Evolutionary conservation across 2,797 vertebrate species (phyloP), one percentile per base, ranked within the genome.

Genomic region (Danio choprae): DNA sequence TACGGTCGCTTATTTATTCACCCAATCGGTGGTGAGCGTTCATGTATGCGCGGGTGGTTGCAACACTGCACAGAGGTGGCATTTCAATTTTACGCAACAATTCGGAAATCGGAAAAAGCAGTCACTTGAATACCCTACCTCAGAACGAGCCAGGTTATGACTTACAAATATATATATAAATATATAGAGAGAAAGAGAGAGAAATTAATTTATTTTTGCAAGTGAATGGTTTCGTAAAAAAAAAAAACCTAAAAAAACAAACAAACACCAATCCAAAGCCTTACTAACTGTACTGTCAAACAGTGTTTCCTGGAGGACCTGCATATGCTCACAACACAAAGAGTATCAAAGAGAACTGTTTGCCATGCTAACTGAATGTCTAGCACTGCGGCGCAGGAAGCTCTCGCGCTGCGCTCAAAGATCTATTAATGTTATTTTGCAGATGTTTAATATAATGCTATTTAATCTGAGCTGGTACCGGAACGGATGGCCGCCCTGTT

Each of bases 191-290:
- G 29, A 29, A 29, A 29, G 29, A 29, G 29, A 29, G 58, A 74
- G 60, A 81, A 91, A 86, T 88, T 93, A 92, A 84, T 94, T 94
- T 94, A 94, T 94, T 95, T 94, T 94, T 90, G 86, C 85, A 91
- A 91, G 89, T 93, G 92, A 93, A 93, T 93, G 91, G 93, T 91
- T 91, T 90, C 84, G 43, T 86, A 87, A 59, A 8, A 40, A 60
- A 60, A 10, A 12, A 20, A 18, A 53, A 51, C n/a, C n/a, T n/a
- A 56, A 58, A 5, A 8, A 38, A 8, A 55, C 53, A 55, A 60
- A 83, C 85, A 87, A 85, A 88, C 90, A 92, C 91, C 91, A 88
- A 92, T 93, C 93, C 93, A 93, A 94, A 94, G 93, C 94, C 94
- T 95, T 95, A 95, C 89, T 90, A 85, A 87, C 84, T 81, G 64